phyloP scores from a whole-genome alignment of 1,140 invertebrate genomes.

The Aphaenogaster floridana region DNA sequence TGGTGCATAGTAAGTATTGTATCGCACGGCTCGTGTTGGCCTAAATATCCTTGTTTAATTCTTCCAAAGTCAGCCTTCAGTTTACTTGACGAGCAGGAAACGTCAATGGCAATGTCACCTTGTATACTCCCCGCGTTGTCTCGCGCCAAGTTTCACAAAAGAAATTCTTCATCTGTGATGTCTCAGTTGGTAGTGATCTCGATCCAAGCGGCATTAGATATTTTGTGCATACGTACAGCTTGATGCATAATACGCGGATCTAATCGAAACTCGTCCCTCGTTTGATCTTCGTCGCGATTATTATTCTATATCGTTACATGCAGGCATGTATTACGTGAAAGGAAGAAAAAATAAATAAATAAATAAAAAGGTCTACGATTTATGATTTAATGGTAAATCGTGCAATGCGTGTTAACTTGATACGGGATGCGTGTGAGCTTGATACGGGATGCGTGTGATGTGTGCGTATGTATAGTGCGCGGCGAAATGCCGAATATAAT shows the following conservation, averaged over 20 bases:
- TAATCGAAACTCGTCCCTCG: conserved; percentile 32
- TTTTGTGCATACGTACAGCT: conserved; percentile 31
- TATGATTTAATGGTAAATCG: conserved; percentile 43
- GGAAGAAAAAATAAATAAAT: neutral
- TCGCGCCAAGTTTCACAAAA: conserved; percentile 9
- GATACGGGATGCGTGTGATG: conserved; percentile 12
- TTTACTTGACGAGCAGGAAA: neutral
- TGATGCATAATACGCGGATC: conserved; percentile 38
- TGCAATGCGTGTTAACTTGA: conserved; percentile 7
- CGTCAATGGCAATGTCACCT: neutral
- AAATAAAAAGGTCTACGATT: neutral
- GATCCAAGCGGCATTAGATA: conserved; percentile 50
- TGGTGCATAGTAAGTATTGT: too few species aligned
- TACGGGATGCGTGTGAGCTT: neutral
- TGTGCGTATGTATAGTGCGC: neutral
- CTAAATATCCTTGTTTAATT: neutral
- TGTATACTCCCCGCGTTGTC: neutral
- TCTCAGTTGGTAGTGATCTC: conserved; percentile 51
- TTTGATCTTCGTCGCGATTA: conserved; percentile 41
- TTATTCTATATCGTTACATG: conserved; percentile 62
- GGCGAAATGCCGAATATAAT: conserved; percentile 1
- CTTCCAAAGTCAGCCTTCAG: neutral
- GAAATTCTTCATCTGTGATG: conserved; percentile 48
- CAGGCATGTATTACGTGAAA: conserved; percentile 66
- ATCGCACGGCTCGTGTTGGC: neutral